These are phyloP conservation scores for Sciurus carolinensis DNA, from an alignment of 2,797 vertebrate species.

Conservation along the genomic window DNA sequence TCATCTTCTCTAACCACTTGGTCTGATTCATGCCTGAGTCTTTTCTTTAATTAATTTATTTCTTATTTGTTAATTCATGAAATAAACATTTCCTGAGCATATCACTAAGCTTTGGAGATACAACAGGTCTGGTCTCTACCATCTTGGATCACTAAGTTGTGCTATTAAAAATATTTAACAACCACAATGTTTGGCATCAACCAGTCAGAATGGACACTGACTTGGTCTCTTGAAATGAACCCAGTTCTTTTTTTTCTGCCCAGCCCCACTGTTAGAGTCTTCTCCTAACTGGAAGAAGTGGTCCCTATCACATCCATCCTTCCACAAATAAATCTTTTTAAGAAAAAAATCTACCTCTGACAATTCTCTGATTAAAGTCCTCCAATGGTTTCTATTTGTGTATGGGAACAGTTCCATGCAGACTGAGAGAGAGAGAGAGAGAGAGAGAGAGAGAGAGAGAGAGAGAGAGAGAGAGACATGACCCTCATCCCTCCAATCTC, in stretches of 20 bases:
- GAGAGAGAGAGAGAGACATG: no score
- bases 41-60: neutral
- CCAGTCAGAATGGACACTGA: neutral
- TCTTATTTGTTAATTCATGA: neutral
- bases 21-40: neutral
- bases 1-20: neutral
- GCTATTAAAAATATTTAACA: neutral
- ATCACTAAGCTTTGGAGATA: neutral
- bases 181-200: neutral
- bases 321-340: no score
- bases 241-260: neutral
- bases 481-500: neutral
- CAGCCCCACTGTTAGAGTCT: neutral
- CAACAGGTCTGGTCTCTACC: neutral
- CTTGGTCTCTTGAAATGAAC: neutral
- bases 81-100: neutral
- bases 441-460: no score
- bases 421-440: no score
- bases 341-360: neutral
- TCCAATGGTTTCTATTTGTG: neutral
- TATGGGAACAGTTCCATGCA: neutral
- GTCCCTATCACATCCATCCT: neutral
- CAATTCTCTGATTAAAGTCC: neutral
- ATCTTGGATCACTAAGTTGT: neutral
- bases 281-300: no score